Base-by-base conservation (phyloP, 2,113 vertebrate genomes). In the Apteryx mantelli region DNA sequence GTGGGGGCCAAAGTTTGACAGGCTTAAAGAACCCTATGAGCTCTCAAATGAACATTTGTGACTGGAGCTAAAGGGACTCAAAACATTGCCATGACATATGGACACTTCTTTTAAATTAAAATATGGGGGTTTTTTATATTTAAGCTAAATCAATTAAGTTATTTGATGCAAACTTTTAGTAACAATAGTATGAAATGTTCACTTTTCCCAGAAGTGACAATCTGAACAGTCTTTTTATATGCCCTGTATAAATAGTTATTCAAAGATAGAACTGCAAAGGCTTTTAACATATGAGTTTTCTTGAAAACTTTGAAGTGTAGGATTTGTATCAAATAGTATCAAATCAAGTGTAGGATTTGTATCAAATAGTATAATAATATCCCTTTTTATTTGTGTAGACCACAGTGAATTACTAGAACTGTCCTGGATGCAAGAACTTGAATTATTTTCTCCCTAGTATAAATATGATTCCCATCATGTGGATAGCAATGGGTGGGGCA, bases 1-100 rank as follows among this genome's bases (percentile, higher is more conserved):
- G 28, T 98, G 98, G 98, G 98, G 99, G 21, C 92, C 98, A 8
- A 99, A 99, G 95, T 99, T 99, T 91, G 96, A 98, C 95, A 96
- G 91, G 12, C 98, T 99, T 76, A 98, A 97, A 88, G 97, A 98
- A 95, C 97, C 99, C 92, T 99, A 95, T 88, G 95, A 63, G 20
- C 88, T 96, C 70, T 97, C 98, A 8, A 97, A 97, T 3, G n/a
- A 91, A 92, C 69, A 88, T 61, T 26, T 93, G 42, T 96, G 94
- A 89, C 66, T 0, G 0, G 80, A 93, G 32, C 77, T 74, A 83
- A 82, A 85, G 25, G 56, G 92, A 71, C 76, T 71, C 50, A 60
- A 58, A 8, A 60, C 8, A 48, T 40, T 92, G 82, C 65, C 61
- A 20, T 80, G 70, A 93, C 32, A 77, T 53, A 71, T 21, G 93